phyloP scores from a whole-genome alignment of 2,113 vertebrate species.

The Petrocephalus microphthalmus region DNA sequence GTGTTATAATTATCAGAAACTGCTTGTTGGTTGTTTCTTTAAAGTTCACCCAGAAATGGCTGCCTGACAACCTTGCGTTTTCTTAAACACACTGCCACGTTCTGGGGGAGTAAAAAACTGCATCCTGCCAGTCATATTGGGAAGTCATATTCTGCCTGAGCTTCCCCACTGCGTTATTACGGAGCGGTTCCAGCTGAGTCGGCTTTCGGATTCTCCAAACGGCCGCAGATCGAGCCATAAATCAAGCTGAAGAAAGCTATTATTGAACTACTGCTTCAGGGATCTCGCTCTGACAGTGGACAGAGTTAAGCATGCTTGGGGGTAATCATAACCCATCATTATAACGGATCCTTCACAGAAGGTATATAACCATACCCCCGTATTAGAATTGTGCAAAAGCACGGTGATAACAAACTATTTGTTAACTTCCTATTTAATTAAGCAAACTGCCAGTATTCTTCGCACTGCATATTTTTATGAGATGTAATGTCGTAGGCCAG shows the following conservation, averaged over 20 bases:
- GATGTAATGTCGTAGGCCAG: neutral
- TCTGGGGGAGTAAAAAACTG: neutral
- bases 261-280: constrained; percentile 27
- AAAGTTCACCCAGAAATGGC: neutral
- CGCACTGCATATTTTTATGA: neutral
- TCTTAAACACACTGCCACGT: neutral
- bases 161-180: neutral
- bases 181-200: neutral
- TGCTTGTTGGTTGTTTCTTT: neutral
- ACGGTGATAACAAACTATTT: neutral
- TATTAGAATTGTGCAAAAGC: neutral
- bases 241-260: constrained; percentile 32
- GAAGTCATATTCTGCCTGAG: neutral
- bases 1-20: neutral
- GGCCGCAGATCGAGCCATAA: constrained; percentile 21
- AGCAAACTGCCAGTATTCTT: neutral
- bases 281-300: neutral
- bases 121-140: neutral
- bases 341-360: neutral
- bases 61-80: neutral
- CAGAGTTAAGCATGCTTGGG: constrained; percentile 24
- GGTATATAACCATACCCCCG: neutral
- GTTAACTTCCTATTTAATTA: neutral
- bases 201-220: neutral
- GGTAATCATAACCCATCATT: constrained; percentile 36